phyloP scores from a whole-genome alignment of 2,797 vertebrate genomes.

The Acanthornis magna region DNA sequence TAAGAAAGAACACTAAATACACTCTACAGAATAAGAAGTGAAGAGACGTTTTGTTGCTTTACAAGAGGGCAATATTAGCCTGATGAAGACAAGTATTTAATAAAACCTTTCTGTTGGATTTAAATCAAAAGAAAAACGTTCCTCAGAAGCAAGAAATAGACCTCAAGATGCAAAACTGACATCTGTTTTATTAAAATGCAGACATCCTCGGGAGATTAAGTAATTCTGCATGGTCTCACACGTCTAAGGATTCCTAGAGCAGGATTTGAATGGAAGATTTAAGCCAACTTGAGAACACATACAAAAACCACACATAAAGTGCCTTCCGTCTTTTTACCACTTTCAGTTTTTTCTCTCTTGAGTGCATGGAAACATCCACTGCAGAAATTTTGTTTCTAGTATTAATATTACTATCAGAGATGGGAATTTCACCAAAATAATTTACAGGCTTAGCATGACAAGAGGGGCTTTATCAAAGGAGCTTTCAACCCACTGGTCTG shows the following conservation, averaged over 20 bases:
- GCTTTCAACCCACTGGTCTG: not conserved
- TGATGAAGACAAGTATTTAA: not conserved
- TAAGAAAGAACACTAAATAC: not conserved
- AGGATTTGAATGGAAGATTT: not conserved
- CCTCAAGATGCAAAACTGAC: not conserved
- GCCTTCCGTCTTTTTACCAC: not conserved
- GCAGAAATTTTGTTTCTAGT: not conserved
- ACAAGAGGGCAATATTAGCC: not conserved
- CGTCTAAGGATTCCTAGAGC: not conserved
- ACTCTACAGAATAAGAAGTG: not conserved
- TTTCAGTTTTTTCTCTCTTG: not conserved
- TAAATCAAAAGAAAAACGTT: not conserved
- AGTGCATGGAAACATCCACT: not conserved
- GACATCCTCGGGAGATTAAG: not conserved
- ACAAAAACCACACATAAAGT: not conserved
- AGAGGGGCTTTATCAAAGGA: not conserved
- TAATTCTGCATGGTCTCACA: not conserved
- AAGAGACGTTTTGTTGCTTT: not conserved
- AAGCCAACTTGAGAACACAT: not conserved
- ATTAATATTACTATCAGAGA: not conserved
- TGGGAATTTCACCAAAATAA: not conserved
- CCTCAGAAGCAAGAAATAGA: not conserved
- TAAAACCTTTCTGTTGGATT: not conserved
- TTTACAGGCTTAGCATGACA: not conserved
- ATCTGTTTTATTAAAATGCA: not conserved